Evolutionary conservation across 2,888 invertebrate species (phyloP), one percentile per base, ranked within the genome.

Genomic region (Caenorhabditis parvicauda): DNA sequence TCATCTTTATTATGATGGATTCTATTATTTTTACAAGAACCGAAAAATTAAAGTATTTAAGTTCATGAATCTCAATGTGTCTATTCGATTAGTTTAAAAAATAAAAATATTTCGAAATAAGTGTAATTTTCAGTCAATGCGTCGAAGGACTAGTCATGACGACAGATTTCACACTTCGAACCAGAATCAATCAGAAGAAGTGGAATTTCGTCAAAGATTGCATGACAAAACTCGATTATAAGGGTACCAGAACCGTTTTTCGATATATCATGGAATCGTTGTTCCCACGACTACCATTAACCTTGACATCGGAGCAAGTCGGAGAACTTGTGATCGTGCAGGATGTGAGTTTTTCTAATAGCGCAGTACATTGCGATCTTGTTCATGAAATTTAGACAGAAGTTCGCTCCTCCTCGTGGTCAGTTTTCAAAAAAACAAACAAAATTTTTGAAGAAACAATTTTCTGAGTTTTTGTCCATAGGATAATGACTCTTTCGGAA

Each of bases 221-320:
- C 43, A 50, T 65, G 32, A 47, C 56, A n/a, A 58, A 50, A 24
- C 52, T 68, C 7, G 68, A 65, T 27, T 62, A 62, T 32, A 65
- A 65, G 24, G 64, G 68, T 3, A 63, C 60, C 24, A 52, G 63
- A 3, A 54, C 50, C 14, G 37, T 61, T n/a, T 43, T 61, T 2
- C 44, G 61, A 19, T 61, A 46, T 24, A 38, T 61, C 17, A 14
- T 61, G 7, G 57, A 61, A n/a, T 54, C 54, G 2, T 57, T 57
- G 21, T 14, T 61, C 1, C 49, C 50, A 35, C 41, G 61, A 9
- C 39, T 56, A 9, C 61, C 61, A 3, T 49, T 17, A 19, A 9
- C 22, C n/a, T 21, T 61, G n/a, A 19, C 61, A n/a, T 50, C 61
- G 14, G 61, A 61, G 35, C 53, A 61, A 35, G 41, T 61, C 7